Base-by-base conservation (phyloP, 2,888 invertebrate species). In the Xylophagus ater region DNA sequence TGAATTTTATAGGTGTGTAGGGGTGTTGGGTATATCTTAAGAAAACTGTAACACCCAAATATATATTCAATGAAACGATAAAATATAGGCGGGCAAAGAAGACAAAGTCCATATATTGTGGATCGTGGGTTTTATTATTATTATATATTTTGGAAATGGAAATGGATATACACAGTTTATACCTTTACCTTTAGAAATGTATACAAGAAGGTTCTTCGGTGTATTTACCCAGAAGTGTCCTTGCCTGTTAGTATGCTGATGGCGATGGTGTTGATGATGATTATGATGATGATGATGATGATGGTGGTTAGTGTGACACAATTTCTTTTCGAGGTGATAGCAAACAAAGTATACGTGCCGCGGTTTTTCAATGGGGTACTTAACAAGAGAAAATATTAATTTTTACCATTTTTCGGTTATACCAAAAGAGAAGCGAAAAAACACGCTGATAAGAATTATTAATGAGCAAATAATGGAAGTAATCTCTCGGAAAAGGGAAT, bases 381-480 rank as follows among this genome's bases (percentile, higher is more conserved):
- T 45, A 40, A 42, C 40, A 42, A 30, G 37, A 21, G 15, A 37
- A n/a, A 42, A 45, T 45, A 45, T 45, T 45, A 45, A 45, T 42
- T 45, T 38, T 38, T 34, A 24, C 25, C 40, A 45, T 40, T 40
- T 42, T 45, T 45, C 40, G 26, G 18, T 14, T 34, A 14, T 7
- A 21, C 25, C 9, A 2, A 32, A 17, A 10, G 14, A 10, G 15
- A 14, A 13, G 10, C 10, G 18, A 31, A 31, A 28, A 30, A 30
- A 30, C 14, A 17, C 25, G 38, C 47, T 50, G 53, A 53, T 53
- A 54, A 53, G 51, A 54, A 54, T 54, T 54, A 54, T 54, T 53
- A 56, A 56, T 53, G 54, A 52, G 50, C 49, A 49, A 49, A 52
- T 54, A 54, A 53, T 52, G 52, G 51, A 53, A 53, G 52, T 54